Conservation (phyloP, 2,797 vertebrate species). For the Melanotaenia boesemani region DNA sequence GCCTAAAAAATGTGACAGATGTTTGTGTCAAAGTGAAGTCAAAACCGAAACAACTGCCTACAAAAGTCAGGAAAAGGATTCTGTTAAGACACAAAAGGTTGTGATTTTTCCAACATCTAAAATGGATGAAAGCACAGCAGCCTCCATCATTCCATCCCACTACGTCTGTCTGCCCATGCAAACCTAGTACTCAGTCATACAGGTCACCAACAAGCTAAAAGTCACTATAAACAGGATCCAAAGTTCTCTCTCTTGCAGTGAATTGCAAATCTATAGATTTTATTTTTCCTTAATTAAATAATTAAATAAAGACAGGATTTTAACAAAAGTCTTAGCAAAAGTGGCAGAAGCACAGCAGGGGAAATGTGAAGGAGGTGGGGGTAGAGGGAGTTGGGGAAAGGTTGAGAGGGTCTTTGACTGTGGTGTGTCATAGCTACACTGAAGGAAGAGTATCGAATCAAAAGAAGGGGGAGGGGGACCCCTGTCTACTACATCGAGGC, state of each 20-base stretch:
- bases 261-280: neutral
- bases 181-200: neutral
- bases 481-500: slow-evolving; percentile 41
- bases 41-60: neutral
- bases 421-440: slow-evolving; percentile 19
- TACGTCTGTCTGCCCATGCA: neutral
- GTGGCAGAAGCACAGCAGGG: neutral
- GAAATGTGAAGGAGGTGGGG: neutral
- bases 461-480: slow-evolving; percentile 33
- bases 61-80: neutral
- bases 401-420: slow-evolving; percentile 16
- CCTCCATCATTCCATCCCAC: neutral
- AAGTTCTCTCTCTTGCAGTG: neutral
- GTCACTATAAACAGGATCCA: neutral
- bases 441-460: slow-evolving; percentile 29
- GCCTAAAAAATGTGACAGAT: neutral
- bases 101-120: neutral
- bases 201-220: neutral
- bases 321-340: neutral
- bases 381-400: slow-evolving; percentile 13
- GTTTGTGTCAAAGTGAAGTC: neutral
- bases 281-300: neutral
- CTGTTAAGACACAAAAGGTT: neutral
- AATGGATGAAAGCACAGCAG: neutral
- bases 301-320: neutral